Conservation (phyloP, 2,797 vertebrate genomes). For the Ctenopoma kingsleyae region DNA sequence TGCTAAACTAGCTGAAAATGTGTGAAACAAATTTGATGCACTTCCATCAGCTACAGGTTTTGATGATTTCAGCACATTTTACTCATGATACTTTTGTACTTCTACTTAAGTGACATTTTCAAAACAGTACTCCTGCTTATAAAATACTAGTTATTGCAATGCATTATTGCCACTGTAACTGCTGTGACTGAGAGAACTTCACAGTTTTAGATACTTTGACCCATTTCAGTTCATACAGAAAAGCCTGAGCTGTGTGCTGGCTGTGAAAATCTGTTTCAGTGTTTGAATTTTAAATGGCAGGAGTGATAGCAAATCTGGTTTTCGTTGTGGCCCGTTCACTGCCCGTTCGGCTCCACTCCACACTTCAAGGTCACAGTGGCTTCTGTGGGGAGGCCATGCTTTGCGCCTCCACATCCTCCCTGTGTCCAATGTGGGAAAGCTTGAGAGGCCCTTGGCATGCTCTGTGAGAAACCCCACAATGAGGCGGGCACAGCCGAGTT, state of each 20-base stretch:
- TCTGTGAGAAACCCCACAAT: conserved; percentile 80
- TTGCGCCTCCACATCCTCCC: conserved; percentile 80
- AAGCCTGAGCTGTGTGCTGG: neutral
- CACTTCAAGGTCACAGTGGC: conserved; percentile 74
- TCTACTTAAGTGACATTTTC: too few species aligned
- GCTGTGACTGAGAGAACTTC: too few species aligned
- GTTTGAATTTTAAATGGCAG: conserved; percentile 38
- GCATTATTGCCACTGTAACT: too few species aligned
- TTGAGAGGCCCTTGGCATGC: conserved; percentile 76
- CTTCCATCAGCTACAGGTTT: neutral
- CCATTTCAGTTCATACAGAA: neutral
- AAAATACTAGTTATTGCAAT: too few species aligned
- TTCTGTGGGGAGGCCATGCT: conserved; percentile 77
- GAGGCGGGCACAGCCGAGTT: conserved; percentile 52
- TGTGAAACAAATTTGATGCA: neutral
- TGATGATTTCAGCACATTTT: too few species aligned
- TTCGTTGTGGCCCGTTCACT: conserved; percentile 50
- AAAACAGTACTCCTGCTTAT: too few species aligned
- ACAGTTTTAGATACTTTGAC: neutral
- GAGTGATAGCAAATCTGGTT: conserved; percentile 45
- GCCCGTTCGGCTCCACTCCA: conserved; percentile 61
- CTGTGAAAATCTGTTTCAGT: conserved; percentile 23
- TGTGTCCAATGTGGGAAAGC: conserved; percentile 79
- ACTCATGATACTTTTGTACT: too few species aligned
- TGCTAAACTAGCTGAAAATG: neutral